A percentile compares a stretch with the other conserved stretches of the same genome.
phyloP scores from a whole-genome alignment of 2,113 vertebrate genomes.

The Psilopsiagon aymara region DNA sequence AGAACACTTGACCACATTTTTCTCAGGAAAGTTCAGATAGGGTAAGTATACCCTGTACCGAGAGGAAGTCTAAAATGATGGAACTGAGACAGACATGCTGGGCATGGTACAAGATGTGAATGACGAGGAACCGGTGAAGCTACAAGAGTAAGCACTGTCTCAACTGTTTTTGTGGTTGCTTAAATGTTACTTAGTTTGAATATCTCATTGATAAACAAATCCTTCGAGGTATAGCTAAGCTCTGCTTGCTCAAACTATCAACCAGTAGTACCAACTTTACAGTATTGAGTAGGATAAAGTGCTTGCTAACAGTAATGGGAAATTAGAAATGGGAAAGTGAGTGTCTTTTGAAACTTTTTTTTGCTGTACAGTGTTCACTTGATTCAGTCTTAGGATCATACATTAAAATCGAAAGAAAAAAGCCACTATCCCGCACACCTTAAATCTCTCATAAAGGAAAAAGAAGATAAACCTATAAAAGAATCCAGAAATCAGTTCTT shows the following conservation, averaged over 20 bases:
- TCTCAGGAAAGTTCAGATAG: background rate
- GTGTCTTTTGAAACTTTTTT: background rate
- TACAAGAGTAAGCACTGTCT: background rate
- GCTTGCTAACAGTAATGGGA: background rate
- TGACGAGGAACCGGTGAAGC: background rate
- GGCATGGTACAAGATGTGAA: background rate
- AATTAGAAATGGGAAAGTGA: background rate
- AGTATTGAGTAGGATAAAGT: background rate
- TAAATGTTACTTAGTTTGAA: background rate
- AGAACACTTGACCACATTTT: background rate
- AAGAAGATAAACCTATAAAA: background rate
- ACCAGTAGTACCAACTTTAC: background rate
- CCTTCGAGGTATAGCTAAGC: background rate
- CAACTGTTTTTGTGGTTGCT: background rate
- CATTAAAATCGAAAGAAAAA: background rate
- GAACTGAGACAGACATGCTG: background rate
- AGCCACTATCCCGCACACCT: fast-evolving
- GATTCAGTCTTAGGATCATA: background rate
- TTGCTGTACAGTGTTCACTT: background rate
- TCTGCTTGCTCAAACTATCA: background rate
- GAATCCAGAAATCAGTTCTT: background rate
- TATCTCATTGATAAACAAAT: background rate
- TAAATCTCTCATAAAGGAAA: background rate
- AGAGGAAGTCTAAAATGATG: background rate
- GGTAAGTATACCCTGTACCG: background rate